Percentiles rank a stretch among this genome's conserved stretches.
Evolutionary conservation across 2,888 invertebrate genomes (phyloP).

Genomic region (Hermaeophaga mercurialis): DNA sequence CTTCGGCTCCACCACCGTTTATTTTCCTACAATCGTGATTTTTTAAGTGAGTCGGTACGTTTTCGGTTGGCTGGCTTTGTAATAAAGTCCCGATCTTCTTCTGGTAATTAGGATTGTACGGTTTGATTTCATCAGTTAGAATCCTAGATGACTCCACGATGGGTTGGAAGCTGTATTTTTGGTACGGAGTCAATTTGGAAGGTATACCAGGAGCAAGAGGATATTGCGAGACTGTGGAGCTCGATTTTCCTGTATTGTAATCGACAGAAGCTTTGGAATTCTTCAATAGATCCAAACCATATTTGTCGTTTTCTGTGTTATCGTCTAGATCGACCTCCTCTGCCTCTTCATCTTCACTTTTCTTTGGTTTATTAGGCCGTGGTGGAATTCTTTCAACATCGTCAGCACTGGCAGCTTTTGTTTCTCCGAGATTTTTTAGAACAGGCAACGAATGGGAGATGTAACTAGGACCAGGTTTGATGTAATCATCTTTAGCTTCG

Average conservation of each 20-base stretch:
- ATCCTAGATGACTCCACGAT: conserved; percentile 20
- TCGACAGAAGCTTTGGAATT: conserved; percentile 38
- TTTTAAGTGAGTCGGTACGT: conserved; percentile 39
- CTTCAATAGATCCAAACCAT: conserved; percentile 18
- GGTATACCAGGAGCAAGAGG: conserved; percentile 40
- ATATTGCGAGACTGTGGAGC: conserved; percentile 45
- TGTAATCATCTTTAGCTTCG: conserved; percentile 34
- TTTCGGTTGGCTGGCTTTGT: conserved; percentile 42
- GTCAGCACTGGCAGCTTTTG: conserved; percentile 36
- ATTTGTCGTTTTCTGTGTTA: conserved; percentile 33
- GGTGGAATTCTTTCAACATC: conserved; percentile 41
- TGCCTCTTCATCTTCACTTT: conserved; percentile 20
- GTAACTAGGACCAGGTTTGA: conserved; percentile 50
- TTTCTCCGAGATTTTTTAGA: conserved; percentile 30
- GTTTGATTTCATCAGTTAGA: conserved; percentile 33
- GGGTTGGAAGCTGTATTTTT: conserved; percentile 50
- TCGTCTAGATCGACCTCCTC: conserved; percentile 36
- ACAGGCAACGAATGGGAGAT: conserved; percentile 49
- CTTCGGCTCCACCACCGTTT: conserved; percentile 58
- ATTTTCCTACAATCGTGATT: conserved; percentile 67
- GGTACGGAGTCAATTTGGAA: conserved; percentile 47
- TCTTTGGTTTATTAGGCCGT: conserved; percentile 32
- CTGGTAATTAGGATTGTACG: conserved; percentile 54
- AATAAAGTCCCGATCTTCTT: conserved; percentile 35
- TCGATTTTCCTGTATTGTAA: conserved; percentile 47